Conservation (phyloP, 2,888 invertebrate species). For the Peribatodes rhomboidaria region DNA sequence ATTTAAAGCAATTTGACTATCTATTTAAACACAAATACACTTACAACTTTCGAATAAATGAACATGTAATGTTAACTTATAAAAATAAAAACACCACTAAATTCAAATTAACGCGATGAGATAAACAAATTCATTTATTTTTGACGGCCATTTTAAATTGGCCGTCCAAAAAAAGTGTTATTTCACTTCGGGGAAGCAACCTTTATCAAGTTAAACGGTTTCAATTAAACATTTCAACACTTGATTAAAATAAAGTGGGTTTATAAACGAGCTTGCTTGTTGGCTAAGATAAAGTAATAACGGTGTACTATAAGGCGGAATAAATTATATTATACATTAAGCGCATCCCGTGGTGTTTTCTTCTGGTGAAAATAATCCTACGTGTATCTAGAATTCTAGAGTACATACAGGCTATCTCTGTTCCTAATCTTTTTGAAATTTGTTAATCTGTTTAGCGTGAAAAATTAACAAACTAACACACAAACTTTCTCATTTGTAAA, state of each 20-base stretch:
- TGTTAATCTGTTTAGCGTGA: too few relatives aligned
- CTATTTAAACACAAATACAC: too few relatives aligned
- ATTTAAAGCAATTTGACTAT: too few relatives aligned
- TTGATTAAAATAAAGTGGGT: slow-evolving; percentile 31
- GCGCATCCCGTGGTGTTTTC: too few relatives aligned
- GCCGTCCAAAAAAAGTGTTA: slow-evolving; percentile 31
- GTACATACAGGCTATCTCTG: too few relatives aligned
- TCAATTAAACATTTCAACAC: slow-evolving; percentile 35
- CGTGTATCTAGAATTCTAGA: too few relatives aligned
- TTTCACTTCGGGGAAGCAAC: slow-evolving; percentile 29
- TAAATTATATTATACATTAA: not conserved
- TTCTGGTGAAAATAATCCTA: too few relatives aligned
- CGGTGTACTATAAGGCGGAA: not conserved
- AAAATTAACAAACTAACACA: too few relatives aligned
- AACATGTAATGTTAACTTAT: not conserved
- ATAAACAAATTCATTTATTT: too few relatives aligned
- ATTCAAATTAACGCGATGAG: slow-evolving; percentile 20
- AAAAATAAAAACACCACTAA: slow-evolving; percentile 5
- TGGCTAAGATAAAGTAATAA: not conserved
- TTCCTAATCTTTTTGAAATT: too few relatives aligned
- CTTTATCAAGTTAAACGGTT: slow-evolving; percentile 34
- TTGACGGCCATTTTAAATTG: slow-evolving; percentile 31
- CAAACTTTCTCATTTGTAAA: too few relatives aligned
- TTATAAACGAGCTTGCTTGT: slow-evolving; percentile 12
- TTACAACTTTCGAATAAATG: too few relatives aligned